Base-by-base conservation (phyloP, 2,888 invertebrate species). In the Agrotis puta region DNA sequence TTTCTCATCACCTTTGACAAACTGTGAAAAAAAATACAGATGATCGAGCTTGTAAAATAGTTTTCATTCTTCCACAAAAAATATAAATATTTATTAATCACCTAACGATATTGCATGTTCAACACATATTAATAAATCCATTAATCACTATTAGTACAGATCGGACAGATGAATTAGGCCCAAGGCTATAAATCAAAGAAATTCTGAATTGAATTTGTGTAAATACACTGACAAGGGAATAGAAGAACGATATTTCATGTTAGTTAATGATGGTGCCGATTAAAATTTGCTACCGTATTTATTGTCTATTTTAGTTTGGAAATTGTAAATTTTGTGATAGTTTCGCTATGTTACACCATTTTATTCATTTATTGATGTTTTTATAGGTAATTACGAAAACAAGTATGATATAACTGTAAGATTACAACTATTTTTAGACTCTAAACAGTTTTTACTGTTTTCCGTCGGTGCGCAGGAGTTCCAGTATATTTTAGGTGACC, bases 161-260 rank as follows among this genome's bases (percentile, higher is more conserved):
- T 58, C 18, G 48, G 69, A 69, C 70, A 48, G 64, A 64, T 57
- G n/a, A 64, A 70, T 72, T 78, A 65, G 45, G 43, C 51, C 3
- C 63, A 58, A 72, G 66, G 73, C 54, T n/a, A 78, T 72, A 73
- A 68, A 82, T 73, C 68, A 61, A 71, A 73, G 66, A 5, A 82
- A 77, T 63, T 69, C 18, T 11, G n/a, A 77, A 77, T 64, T 72
- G 57, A 66, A 69, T 33, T 72, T 58, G 13, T 71, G 22, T 65
- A 54, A 82, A 65, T 69, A 50, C 33, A 53, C 56, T 27, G 47
- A 53, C 63, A 69, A 62, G 59, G 11, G 11, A 39, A 39, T 68
- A 2, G 39, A 56, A 65, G 16, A 71, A 33, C 50, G 48, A 63
- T 77, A 82, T 51, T 77, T 77, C 56, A 69, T 51, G 45, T 59